Base-by-base conservation (phyloP, 2,113 vertebrate species). In the Chamaea fasciata region DNA sequence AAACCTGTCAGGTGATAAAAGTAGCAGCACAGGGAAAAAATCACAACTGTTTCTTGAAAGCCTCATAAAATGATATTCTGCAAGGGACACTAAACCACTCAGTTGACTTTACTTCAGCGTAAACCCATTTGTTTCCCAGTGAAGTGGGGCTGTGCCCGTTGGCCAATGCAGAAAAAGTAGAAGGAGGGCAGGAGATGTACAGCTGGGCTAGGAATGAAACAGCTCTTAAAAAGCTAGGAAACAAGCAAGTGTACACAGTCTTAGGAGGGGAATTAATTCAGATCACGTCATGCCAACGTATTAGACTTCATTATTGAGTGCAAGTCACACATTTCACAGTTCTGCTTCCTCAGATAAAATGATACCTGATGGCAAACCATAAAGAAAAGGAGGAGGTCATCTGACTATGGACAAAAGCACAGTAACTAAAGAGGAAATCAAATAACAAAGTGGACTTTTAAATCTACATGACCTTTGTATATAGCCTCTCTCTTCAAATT, bases 31-130 rank as follows among this genome's bases (percentile, higher is more conserved):
- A 83, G 55, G 74, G 83, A 74, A 90, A 90, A 97, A 95, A 90
- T n/a, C 44, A 33, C 62, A 95, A 93, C 76, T 65, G 69, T 60
- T 94, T 95, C 88, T 90, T 76, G 87, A 96, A 96, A 95, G 78
- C 41, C 64, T 95, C 37, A 49, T 92, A 93, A 96, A 94, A 75
- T 63, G 8, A 75, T 74, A 96, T 74, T 92, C 83, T 95, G 35
- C 55, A 85, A 92, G 94, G 90, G 28, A 55, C 37, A 55, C 70
- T 94, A 83, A 87, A 65, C 60, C 20, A 23, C 55, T 87, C 59
- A 88, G 63, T 56, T 87, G 16, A 52, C 89, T 42, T 33, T 89
- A 79, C 87, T 92, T 91, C 57, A 91, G 77, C 84, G 87, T 65
- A 52, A 94, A 87, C 37, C 26, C 60, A 47, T 93, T 88, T 89